phyloP scores from a whole-genome alignment of 2,888 invertebrate species.

The Gibbula magus region DNA sequence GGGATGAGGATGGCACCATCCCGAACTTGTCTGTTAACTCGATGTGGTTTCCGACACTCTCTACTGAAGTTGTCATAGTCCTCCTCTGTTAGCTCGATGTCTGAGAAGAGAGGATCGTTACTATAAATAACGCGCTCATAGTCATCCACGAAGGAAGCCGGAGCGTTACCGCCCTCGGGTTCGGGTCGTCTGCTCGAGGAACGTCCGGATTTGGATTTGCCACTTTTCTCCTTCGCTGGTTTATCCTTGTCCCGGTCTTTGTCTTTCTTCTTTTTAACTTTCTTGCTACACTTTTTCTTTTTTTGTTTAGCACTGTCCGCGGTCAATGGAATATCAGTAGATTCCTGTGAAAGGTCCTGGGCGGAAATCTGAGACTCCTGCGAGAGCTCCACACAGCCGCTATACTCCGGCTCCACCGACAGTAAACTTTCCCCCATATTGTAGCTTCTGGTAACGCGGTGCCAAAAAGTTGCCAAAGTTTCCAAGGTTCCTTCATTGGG shows the following conservation, averaged over 20 bases:
- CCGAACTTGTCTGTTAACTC: slow-evolving; percentile 28
- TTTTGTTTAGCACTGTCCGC: slow-evolving; percentile 31
- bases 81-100: slow-evolving; percentile 55
- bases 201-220: slow-evolving; percentile 32
- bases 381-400: slow-evolving; percentile 42
- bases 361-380: slow-evolving; percentile 46
- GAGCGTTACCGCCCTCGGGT: slow-evolving; percentile 66
- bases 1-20: slow-evolving; percentile 53
- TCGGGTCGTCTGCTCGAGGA: slow-evolving; percentile 62
- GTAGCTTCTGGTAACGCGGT: not conserved
- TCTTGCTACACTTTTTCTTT: slow-evolving; percentile 45
- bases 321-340: slow-evolving; percentile 28
- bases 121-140: slow-evolving; percentile 67
- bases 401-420: slow-evolving; percentile 37
- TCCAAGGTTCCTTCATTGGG: slow-evolving; percentile 4
- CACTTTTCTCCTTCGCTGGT: slow-evolving; percentile 37
- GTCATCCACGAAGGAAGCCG: slow-evolving; percentile 51
- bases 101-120: slow-evolving; percentile 70
- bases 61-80: slow-evolving; percentile 43
- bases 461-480: not conserved
- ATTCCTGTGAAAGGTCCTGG: slow-evolving; percentile 39
- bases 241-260: slow-evolving; percentile 47
- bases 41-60: slow-evolving; percentile 24
- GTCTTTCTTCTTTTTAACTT: slow-evolving; percentile 49
- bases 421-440: slow-evolving; percentile 31